phyloP scores from a whole-genome alignment of 2,888 invertebrate genomes.

The Latheticus oryzae region DNA sequence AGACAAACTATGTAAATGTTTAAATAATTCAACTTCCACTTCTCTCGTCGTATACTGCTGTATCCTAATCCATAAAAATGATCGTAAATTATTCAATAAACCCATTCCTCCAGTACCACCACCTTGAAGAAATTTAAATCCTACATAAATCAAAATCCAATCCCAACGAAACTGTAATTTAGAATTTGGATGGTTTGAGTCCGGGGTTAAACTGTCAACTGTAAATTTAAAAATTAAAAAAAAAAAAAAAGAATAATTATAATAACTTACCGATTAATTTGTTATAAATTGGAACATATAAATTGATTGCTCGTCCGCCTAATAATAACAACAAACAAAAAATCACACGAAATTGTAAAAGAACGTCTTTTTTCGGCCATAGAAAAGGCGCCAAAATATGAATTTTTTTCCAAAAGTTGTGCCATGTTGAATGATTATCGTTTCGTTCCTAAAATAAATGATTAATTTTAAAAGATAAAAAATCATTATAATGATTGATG shows the following conservation, averaged over 20 bases:
- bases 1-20: constrained; percentile 90
- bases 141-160: constrained; percentile 85
- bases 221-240: too few species aligned
- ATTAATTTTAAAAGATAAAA: too few species aligned
- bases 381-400: constrained; percentile 87
- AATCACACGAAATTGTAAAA: constrained; percentile 84
- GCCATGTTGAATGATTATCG: constrained; percentile 80
- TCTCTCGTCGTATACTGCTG: constrained; percentile 96
- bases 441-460: constrained; percentile 61
- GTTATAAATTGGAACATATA: constrained; percentile 93
- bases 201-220: constrained; percentile 84
- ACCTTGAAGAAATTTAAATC: constrained; percentile 93
- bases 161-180: constrained; percentile 84
- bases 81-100: constrained; percentile 88
- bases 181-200: constrained; percentile 43
- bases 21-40: constrained; percentile 87
- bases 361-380: constrained; percentile 88
- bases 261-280: constrained; percentile 83
- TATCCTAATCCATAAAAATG: constrained; percentile 94
- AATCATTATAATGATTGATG: constrained; percentile 4
- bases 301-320: constrained; percentile 86
- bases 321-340: constrained; percentile 82
- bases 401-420: constrained; percentile 82
- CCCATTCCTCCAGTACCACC: constrained; percentile 95
- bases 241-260: background rate